Base-by-base conservation (phyloP, 1,140 invertebrate genomes). In the Diachasmimorpha longicaudata region DNA sequence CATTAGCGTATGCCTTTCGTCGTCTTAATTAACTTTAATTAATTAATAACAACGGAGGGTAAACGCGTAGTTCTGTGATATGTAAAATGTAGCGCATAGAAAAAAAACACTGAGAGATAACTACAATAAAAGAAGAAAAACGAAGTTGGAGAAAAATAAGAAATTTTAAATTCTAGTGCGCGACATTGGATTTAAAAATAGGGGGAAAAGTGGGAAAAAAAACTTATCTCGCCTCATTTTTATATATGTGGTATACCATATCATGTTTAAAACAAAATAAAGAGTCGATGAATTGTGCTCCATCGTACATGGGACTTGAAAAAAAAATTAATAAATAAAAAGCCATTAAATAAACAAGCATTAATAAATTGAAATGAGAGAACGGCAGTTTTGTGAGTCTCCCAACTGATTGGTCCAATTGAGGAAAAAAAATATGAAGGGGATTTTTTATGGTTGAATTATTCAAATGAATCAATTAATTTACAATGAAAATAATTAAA, bases 11-110 rank as follows among this genome's bases (percentile, higher is more conserved):
- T 83, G 80, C 80, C 84, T 82, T 84, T 85, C 85, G 85, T 86
- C 82, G 74, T 79, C 44, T 79, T 75, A 79, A 58, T 46, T 72
- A 19, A 36, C 37, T 0, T 10, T 67, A 44, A 70, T 70, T 23
- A n/a, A 42, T 63, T 16, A 73, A 37, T 42, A 72, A 58, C 75
- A 76, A 73, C 74, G 85, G 86, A 86, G 83, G 87, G 81, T 83
- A 83, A 85, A 83, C 84, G 85, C 84, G 86, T 89, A 89, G 86
- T 85, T 89, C 88, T 89, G 88, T 89, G 88, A 89, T 89, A 89
- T 88, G 87, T 89, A 88, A 85, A 78, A 88, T 84, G 83, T 89
- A 89, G 87, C 87, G 83, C 88, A 87, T 86, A 86, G 79, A 82
- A 81, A 77, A 66, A 48, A 55, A 76, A 58, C 31, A 76, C 19